A percentile compares a stretch with the other conserved stretches of the same genome.
Evolutionary conservation across 2,888 invertebrate species (phyloP).

Genomic region (Acanthosepion lycidas): DNA sequence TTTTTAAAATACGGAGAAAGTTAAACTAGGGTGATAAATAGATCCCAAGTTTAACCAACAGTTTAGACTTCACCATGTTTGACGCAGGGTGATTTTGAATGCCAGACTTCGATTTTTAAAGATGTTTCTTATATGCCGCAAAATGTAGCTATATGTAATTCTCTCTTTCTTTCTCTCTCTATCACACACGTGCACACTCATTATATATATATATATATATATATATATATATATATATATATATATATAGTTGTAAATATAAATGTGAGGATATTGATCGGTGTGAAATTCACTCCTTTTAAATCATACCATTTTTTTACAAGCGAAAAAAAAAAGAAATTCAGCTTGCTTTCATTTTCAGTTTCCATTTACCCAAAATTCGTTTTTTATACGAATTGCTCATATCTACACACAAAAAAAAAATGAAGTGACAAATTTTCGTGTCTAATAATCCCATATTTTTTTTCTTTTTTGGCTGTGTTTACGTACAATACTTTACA

Average conservation of each 20-base stretch:
- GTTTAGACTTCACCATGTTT: too few relatives aligned
- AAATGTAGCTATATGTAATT: neutral
- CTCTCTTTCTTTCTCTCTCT: too few relatives aligned
- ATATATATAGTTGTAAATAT: neutral
- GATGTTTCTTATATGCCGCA: too few relatives aligned
- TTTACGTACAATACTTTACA: constrained; percentile 33
- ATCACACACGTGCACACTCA: neutral
- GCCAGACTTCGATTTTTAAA: too few relatives aligned
- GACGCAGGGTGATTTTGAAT: too few relatives aligned
- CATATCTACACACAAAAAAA: neutral
- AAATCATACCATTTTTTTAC: neutral
- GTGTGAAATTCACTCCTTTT: neutral
- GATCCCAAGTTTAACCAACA: too few relatives aligned
- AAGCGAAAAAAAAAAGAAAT: neutral
- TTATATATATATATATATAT: neutral
- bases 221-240: neutral
- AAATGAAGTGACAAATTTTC: neutral
- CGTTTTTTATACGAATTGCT: neutral
- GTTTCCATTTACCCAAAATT: neutral
- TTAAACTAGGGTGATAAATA: too few relatives aligned
- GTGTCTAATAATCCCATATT: neutral
- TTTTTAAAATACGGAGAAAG: too few relatives aligned
- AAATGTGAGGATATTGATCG: neutral
- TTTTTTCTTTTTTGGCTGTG: neutral
- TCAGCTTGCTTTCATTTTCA: neutral